Percentiles rank a stretch among this genome's conserved stretches.
These are phyloP conservation scores for Tylochromis polylepis DNA, from an alignment of 2,113 vertebrate genomes.

Conservation along the genomic window DNA sequence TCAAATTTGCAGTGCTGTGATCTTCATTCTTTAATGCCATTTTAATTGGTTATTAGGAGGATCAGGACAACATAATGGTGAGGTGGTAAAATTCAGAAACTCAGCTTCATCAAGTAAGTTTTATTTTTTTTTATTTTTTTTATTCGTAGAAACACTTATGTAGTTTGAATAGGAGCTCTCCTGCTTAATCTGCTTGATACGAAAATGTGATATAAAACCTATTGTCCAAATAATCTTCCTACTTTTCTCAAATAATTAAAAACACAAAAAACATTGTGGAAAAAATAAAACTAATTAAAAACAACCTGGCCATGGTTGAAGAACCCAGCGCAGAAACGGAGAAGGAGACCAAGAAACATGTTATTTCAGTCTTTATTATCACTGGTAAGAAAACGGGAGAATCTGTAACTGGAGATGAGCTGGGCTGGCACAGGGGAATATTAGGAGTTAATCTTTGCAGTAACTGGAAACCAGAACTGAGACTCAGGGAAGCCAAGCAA, in stretches of 20 bases:
- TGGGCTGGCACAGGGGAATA: background rate
- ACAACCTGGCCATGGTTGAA: background rate
- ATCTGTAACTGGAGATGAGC: background rate
- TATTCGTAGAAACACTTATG: background rate
- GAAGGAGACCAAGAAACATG: background rate
- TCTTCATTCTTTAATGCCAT: background rate
- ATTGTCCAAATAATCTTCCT: background rate
- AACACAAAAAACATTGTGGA: background rate
- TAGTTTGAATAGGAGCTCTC: background rate
- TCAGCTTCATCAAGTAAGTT: background rate
- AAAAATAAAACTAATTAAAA: background rate
- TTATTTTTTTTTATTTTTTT: background rate
- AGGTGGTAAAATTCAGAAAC: background rate
- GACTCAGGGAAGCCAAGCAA: background rate
- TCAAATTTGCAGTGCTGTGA: background rate
- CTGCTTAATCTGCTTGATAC: background rate
- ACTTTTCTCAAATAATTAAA: background rate
- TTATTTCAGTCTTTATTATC: background rate
- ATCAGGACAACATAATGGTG: accelerated
- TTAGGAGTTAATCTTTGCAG: background rate
- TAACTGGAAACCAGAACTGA: background rate
- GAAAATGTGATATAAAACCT: background rate
- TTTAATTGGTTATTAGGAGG: background rate
- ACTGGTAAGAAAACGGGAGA: background rate
- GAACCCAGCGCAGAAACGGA: background rate